phyloP scores from a whole-genome alignment of 2,797 vertebrate species.

The Corythornis leucogaster region DNA sequence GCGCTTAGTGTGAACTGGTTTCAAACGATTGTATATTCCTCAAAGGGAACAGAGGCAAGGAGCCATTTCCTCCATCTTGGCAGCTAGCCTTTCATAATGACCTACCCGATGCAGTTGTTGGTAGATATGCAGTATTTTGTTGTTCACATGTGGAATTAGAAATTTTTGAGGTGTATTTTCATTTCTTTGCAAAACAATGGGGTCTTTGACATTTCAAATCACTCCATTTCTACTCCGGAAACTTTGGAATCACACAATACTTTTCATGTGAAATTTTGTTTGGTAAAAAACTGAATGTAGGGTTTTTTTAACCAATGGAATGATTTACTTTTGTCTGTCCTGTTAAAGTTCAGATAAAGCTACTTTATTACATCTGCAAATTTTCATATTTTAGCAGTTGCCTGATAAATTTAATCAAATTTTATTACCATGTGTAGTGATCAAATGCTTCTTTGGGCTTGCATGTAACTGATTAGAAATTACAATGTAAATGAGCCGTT shows the following conservation, averaged over 20 bases:
- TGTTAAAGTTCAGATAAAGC: conserved; percentile 81
- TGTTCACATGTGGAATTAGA: conserved; percentile 89
- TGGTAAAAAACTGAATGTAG: conserved; percentile 92
- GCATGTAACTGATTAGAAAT: conserved; percentile 90
- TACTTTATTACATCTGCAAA: conserved; percentile 85
- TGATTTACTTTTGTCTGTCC: conserved; percentile 84
- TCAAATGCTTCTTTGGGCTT: conserved; percentile 87
- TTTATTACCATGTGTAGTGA: conserved; percentile 90
- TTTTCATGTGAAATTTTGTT: conserved; percentile 87
- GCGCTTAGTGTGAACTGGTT: conserved; percentile 74
- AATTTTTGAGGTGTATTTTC: conserved; percentile 86
- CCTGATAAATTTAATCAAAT: conserved; percentile 84
- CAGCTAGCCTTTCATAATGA: conserved; percentile 89
- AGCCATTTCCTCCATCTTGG: conserved; percentile 87
- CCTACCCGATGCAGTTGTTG: conserved; percentile 85
- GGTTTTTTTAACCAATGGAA: conserved; percentile 85
- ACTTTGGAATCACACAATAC: conserved; percentile 78
- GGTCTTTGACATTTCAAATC: conserved; percentile 88
- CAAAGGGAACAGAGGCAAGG: conserved; percentile 82
- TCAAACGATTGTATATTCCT: conserved; percentile 75
- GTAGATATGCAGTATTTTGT: conserved; percentile 94
- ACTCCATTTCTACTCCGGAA: conserved; percentile 83
- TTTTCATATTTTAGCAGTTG: conserved; percentile 85
- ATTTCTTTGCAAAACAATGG: conserved; percentile 86
- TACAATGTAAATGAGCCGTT: conserved; percentile 86